Conservation (phyloP, 1,140 invertebrate species). For the Heliconius eleuchia region DNA sequence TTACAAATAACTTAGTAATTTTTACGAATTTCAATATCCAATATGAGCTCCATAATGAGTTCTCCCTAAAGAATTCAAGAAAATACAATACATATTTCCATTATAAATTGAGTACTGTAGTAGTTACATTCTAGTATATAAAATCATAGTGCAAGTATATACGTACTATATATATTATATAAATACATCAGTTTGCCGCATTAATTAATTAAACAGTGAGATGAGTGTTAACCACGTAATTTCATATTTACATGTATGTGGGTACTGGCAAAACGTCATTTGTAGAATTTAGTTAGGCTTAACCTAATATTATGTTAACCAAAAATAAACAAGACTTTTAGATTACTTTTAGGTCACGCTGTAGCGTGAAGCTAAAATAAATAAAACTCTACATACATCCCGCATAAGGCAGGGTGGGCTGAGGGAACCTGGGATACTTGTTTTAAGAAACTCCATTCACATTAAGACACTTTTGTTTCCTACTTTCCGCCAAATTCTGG, state of each 20-base stretch:
- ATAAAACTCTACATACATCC: too few relatives aligned
- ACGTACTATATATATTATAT: not conserved
- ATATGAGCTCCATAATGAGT: too few relatives aligned
- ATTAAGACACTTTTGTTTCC: too few relatives aligned
- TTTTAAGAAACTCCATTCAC: too few relatives aligned
- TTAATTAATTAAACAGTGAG: constrained; percentile 2
- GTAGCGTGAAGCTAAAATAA: too few relatives aligned
- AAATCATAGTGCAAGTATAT: not conserved
- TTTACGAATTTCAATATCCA: not conserved
- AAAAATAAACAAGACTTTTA: not conserved
- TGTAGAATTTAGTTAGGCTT: not conserved
- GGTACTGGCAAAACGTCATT: not conserved
- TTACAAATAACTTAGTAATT: not conserved
- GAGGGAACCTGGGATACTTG: too few relatives aligned
- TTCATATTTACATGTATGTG: not conserved
- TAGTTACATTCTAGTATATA: not conserved
- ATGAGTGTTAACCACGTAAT: constrained; percentile 2
- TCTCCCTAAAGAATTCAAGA: too few relatives aligned
- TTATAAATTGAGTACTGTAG: not conserved
- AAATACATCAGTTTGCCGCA: not conserved
- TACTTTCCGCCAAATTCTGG: too few relatives aligned
- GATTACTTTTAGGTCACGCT: too few relatives aligned
- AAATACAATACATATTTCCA: not conserved
- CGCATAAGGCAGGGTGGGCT: too few relatives aligned
- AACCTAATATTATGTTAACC: not conserved